Conservation (phyloP, 2,797 vertebrate genomes). For the Microctenopoma steveboyesi region DNA sequence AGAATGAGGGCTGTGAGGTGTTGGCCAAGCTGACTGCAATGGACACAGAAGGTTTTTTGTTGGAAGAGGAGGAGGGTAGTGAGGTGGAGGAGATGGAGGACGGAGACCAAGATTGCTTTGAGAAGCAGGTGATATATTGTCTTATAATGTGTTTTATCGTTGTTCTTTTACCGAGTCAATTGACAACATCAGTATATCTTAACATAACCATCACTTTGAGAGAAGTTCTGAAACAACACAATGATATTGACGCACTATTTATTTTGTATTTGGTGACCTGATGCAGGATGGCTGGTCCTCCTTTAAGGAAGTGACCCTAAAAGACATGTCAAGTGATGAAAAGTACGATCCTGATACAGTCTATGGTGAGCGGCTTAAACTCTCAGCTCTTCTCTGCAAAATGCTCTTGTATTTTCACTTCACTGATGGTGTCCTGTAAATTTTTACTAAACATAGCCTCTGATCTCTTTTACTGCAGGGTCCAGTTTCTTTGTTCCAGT, state of each 20-base stretch:
- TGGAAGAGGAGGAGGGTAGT: slow-evolving; percentile 87
- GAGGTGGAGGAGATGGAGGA: slow-evolving; percentile 79
- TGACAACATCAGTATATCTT: no score
- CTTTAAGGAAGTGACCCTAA: slow-evolving; percentile 80
- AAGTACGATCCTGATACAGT: slow-evolving; percentile 87
- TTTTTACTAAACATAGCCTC: not conserved
- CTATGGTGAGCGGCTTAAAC: slow-evolving; percentile 85
- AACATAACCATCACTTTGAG: not conserved
- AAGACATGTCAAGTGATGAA: slow-evolving; percentile 83
- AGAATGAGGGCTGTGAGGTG: slow-evolving; percentile 80
- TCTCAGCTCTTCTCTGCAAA: not conserved
- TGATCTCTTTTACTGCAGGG: slow-evolving; percentile 76
- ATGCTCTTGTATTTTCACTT: not conserved
- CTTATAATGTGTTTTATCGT: not conserved
- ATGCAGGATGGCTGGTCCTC: slow-evolving; percentile 73
- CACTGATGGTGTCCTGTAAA: not conserved
- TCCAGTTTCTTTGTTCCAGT: slow-evolving; percentile 94
- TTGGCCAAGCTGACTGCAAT: slow-evolving; percentile 87
- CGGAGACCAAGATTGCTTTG: slow-evolving; percentile 44
- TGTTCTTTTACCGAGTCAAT: not conserved
- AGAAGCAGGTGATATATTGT: slow-evolving; percentile 55
- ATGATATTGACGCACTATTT: not conserved
- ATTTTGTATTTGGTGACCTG: slow-evolving; percentile 17
- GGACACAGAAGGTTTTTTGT: slow-evolving; percentile 87
- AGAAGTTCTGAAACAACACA: not conserved